Evolutionary conservation across 2,797 vertebrate genomes (phyloP).

Genomic region (Cephalopachus bancanus): DNA sequence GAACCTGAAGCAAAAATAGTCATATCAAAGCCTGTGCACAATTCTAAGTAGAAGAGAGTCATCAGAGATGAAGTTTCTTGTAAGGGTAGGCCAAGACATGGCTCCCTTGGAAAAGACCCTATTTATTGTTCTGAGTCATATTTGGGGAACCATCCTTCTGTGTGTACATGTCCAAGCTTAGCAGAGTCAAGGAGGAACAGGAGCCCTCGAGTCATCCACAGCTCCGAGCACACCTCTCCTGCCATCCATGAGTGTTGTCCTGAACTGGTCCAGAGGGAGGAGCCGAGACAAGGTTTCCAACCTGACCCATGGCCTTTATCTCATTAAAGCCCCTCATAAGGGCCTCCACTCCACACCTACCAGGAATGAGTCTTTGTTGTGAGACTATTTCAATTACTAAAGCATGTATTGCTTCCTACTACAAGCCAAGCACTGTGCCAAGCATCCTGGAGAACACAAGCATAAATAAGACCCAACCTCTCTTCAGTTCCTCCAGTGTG

Average conservation of each 20-base stretch:
- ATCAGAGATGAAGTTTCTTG: not conserved
- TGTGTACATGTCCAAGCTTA: not conserved
- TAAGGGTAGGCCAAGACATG: not conserved
- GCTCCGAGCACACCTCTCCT: not conserved
- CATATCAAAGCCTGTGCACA: not conserved
- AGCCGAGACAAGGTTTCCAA: not conserved
- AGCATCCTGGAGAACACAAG: not conserved
- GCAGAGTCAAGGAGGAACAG: not conserved
- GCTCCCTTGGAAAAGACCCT: not conserved
- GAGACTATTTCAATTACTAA: not conserved
- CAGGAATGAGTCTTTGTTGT: not conserved
- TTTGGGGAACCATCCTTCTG: not conserved
- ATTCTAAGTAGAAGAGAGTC: not conserved
- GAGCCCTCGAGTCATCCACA: not conserved
- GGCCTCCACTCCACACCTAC: not conserved
- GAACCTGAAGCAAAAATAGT: not conserved
- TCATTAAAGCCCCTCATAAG: not conserved
- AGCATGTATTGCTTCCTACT: not conserved
- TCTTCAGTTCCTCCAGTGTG: not conserved
- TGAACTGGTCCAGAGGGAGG: not conserved
- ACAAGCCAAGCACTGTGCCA: not conserved
- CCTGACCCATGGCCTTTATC: not conserved
- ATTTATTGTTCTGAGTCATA: not conserved
- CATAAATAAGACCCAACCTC: not conserved
- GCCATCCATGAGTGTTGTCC: not conserved